These are phyloP conservation scores for Girardinus metallicus DNA, from an alignment of 2,797 vertebrate genomes.

Conservation along the genomic window DNA sequence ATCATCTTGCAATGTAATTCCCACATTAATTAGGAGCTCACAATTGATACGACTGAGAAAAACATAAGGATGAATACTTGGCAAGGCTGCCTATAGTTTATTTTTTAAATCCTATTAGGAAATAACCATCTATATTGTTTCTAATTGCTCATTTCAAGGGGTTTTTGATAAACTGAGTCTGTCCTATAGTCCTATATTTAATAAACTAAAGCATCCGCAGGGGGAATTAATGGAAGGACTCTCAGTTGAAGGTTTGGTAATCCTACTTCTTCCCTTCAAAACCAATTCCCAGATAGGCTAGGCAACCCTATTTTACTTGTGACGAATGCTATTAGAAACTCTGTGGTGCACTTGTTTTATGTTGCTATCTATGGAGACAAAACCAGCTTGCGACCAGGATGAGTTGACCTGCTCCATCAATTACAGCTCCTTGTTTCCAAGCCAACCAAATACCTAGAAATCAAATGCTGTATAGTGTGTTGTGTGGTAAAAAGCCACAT, in stretches of 20 bases:
- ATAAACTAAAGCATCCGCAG: not conserved
- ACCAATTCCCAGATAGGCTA: constrained; percentile 77
- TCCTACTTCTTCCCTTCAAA: constrained; percentile 37
- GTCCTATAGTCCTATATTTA: not conserved
- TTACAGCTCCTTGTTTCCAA: constrained; percentile 82
- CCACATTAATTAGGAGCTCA: constrained; percentile 9
- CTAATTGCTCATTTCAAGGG: constrained; percentile 1
- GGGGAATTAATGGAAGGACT: constrained; percentile 14
- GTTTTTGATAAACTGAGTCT: not conserved
- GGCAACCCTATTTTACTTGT: constrained; percentile 84
- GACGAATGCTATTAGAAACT: constrained; percentile 89
- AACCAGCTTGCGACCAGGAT: constrained; percentile 79
- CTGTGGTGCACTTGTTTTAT: constrained; percentile 80
- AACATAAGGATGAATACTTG: not conserved
- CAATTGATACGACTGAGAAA: not conserved
- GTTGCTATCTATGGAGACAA: constrained; percentile 85
- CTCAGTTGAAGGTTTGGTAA: not conserved
- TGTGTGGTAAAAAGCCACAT: not conserved
- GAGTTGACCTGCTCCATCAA: constrained; percentile 85
- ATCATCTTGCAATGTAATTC: constrained; percentile 19
- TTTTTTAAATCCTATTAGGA: constrained; percentile 3
- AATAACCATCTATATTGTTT: not conserved
- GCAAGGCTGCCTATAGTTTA: not conserved
- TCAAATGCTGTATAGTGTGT: not conserved
- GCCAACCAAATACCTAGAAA: constrained; percentile 36